These are phyloP conservation scores for Syngnathus scovelli DNA, from an alignment of 2,113 vertebrate genomes.

Conservation along the genomic window DNA sequence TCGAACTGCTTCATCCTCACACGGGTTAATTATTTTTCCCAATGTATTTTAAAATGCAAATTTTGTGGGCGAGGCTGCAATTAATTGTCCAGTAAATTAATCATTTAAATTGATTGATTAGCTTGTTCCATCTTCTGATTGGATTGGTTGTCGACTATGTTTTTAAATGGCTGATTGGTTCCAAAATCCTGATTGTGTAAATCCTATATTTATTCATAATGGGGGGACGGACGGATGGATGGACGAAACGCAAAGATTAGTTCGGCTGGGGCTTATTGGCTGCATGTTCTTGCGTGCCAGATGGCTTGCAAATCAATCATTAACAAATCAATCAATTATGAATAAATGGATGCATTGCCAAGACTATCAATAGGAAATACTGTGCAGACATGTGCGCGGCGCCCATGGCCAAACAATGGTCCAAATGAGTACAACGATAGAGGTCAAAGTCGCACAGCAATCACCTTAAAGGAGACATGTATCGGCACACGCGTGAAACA, in stretches of 20 bases:
- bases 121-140: too few species aligned
- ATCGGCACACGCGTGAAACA: constrained; percentile 29
- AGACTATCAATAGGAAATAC: constrained; percentile 21
- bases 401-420: constrained; percentile 30
- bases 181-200: too few species aligned
- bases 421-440: constrained; percentile 29
- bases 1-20: too few species aligned
- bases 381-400: constrained; percentile 23
- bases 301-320: constrained; percentile 67
- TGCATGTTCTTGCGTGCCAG: constrained; percentile 39
- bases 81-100: too few species aligned
- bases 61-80: too few species aligned
- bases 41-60: too few species aligned
- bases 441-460: constrained; percentile 43
- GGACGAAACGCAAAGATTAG: background rate
- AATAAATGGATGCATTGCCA: constrained; percentile 38
- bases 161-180: too few species aligned
- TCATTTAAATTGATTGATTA: too few species aligned
- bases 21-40: too few species aligned
- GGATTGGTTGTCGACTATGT: too few species aligned
- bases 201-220: too few species aligned
- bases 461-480: constrained; percentile 26
- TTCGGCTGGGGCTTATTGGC: background rate
- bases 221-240: too few species aligned
- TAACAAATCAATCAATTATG: constrained; percentile 57